Evolutionary conservation across 2,113 vertebrate species (phyloP).

Genomic region (Pelodiscus sinensis): DNA sequence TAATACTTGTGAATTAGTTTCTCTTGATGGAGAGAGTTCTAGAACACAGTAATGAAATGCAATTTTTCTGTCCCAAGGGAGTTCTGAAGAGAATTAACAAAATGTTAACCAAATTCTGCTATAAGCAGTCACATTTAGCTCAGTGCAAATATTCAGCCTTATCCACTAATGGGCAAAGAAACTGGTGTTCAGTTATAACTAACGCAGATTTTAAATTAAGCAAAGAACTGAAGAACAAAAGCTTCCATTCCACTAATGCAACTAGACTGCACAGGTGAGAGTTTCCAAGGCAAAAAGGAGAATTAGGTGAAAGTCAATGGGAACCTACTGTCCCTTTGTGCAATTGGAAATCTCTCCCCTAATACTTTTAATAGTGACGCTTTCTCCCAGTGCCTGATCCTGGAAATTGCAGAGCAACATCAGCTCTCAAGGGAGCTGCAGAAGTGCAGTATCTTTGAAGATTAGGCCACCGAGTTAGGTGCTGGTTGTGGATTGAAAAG

Average conservation of each 20-base stretch:
- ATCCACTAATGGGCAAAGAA: not conserved
- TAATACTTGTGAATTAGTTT: not conserved
- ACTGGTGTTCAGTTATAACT: not conserved
- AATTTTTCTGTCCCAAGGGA: not conserved
- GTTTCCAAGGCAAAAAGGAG: not conserved
- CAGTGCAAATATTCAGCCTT: not conserved
- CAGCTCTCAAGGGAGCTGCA: not conserved
- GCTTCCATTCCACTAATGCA: not conserved
- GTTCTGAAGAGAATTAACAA: not conserved
- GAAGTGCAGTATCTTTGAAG: not conserved
- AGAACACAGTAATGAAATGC: not conserved
- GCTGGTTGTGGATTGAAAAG: not conserved
- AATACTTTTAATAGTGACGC: not conserved
- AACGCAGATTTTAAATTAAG: not conserved
- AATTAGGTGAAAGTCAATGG: not conserved
- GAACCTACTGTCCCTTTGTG: rapidly evolving
- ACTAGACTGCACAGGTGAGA: not conserved
- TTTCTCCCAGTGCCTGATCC: not conserved
- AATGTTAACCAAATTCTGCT: not conserved
- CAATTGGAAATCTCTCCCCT: not conserved
- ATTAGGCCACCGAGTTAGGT: not conserved
- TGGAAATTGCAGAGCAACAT: not conserved
- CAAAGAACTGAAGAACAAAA: not conserved
- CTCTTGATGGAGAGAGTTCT: not conserved
- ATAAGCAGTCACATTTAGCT: not conserved